These are phyloP conservation scores for Hemiprocne comata DNA, from an alignment of 2,113 vertebrate genomes.

Conservation along the genomic window DNA sequence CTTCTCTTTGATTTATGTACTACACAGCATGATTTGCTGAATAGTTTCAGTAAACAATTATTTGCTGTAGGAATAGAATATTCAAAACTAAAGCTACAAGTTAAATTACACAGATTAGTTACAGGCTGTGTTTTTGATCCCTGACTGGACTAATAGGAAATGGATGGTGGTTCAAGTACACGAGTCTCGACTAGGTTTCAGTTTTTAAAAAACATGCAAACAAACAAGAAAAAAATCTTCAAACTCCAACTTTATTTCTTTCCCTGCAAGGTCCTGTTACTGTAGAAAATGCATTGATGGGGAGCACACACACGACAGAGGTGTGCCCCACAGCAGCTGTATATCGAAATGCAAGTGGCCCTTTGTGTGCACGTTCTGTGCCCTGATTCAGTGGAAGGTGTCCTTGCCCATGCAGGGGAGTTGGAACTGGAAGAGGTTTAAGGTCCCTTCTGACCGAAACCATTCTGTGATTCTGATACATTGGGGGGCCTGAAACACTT, in stretches of 20 bases:
- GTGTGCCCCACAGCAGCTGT: background rate
- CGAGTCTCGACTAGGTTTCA: background rate
- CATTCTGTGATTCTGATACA: background rate
- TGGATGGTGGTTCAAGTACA: background rate
- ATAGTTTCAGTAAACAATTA: constrained; percentile 17
- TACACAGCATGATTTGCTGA: background rate
- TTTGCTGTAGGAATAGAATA: constrained; percentile 3
- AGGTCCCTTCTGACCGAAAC: too few species aligned
- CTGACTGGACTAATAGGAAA: background rate
- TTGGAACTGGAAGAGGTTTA: too few species aligned
- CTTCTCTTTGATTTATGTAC: constrained; percentile 33
- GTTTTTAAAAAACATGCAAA: background rate
- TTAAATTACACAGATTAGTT: constrained; percentile 16
- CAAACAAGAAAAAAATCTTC: background rate
- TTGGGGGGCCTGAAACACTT: background rate
- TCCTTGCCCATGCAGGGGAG: too few species aligned
- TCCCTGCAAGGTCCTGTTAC: background rate
- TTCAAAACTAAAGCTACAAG: background rate
- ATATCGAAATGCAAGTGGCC: accelerated
- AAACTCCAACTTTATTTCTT: background rate
- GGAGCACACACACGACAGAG: background rate
- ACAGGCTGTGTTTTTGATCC: constrained; percentile 8
- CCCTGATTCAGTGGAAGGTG: background rate
- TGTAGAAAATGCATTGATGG: background rate
- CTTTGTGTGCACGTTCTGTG: background rate